Evolutionary conservation across 2,888 invertebrate genomes (phyloP).

Genomic region (Lutraria lutraria): DNA sequence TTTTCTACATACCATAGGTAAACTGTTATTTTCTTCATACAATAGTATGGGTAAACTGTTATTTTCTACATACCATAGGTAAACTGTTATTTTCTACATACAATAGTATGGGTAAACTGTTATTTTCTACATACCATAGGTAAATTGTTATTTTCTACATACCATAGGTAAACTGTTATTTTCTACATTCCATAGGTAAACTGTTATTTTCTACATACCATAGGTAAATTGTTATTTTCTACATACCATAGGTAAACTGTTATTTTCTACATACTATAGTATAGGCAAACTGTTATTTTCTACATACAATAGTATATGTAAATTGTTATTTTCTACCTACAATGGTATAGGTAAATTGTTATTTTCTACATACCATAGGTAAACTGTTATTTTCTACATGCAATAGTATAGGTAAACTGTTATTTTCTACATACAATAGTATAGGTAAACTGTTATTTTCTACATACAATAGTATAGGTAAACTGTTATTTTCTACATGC

Average conservation of each 20-base stretch:
- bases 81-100: background rate
- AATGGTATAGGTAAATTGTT: background rate
- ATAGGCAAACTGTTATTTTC: background rate
- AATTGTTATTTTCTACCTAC: background rate
- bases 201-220: background rate
- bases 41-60: background rate
- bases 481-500: background rate
- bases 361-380: background rate
- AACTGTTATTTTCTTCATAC: background rate
- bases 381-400: background rate
- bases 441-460: background rate
- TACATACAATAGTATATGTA: background rate
- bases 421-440: background rate
- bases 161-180: no score
- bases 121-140: no score
- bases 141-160: background rate
- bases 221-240: background rate
- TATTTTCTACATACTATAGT: background rate
- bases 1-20: no score
- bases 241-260: background rate
- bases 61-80: no score
- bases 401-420: background rate
- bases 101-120: background rate
- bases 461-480: background rate
- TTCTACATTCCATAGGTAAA: no score